Base-by-base conservation (phyloP, 2,797 vertebrate species). In the Notoglanidium macrostoma region DNA sequence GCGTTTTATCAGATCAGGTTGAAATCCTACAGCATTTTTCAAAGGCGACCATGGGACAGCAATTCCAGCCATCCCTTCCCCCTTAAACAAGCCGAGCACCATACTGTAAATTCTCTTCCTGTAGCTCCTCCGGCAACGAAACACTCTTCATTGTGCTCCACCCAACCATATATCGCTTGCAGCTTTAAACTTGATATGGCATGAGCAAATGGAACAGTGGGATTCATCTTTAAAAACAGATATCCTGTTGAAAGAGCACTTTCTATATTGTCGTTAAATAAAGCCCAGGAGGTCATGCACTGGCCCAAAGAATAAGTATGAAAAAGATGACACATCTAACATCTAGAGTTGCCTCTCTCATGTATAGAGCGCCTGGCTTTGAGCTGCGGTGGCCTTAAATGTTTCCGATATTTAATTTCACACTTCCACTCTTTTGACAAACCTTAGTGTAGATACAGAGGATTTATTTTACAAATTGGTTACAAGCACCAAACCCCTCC, bases 391-490 rank as follows among this genome's bases (percentile, higher is more conserved):
- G 10, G 86, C 83, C 86, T 5, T 29, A 81, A 68, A 26, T 35
- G 84, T 88, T 90, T 91, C 90, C 88, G 72, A 92, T 91, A 89
- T 92, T 92, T 90, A 84, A 91, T 93, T 91, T 92, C 90, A 91
- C 73, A 21, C 55, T 73, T 87, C 86, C 57, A 65, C n/a, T 77
- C 86, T 86, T 81, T 74, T 87, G 86, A 90, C 90, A 90, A 86
- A 68, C 87, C 86, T 76, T 57, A 74, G 26, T 57, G 86, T 84
- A 85, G 80, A 89, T 89, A 81, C 86, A 15, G n/a, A 32, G 61
- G 88, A 90, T 91, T 92, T 92, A 90, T 78, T 88, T 93, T 92
- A 92, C 92, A 92, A 93, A 93, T 87, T 91, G 91, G 87, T 93
- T 92, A 92, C 92, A 92, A 85, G 88, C 78, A 85, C 90, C 86